phyloP scores from a whole-genome alignment of 1,140 invertebrate genomes.

The Zophobas atratus region DNA sequence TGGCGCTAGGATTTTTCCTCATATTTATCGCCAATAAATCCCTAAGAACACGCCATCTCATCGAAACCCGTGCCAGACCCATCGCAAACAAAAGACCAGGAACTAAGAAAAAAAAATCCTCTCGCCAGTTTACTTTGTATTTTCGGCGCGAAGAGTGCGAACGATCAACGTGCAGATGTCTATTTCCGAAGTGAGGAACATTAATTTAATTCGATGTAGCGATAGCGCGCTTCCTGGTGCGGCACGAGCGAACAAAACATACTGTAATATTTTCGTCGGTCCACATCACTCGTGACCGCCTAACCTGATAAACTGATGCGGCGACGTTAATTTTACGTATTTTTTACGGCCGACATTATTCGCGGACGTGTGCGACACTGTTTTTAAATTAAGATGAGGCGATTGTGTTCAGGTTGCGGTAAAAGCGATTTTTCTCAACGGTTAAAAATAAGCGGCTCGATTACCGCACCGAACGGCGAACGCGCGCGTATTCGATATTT shows the following conservation, averaged over 20 bases:
- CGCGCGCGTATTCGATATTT: too few relatives aligned
- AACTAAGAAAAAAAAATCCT: too few relatives aligned
- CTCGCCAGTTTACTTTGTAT: slow-evolving; percentile 2
- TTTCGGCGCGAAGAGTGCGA: neutral
- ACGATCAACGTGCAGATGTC: neutral
- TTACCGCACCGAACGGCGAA: too few relatives aligned
- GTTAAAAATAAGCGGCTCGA: too few relatives aligned
- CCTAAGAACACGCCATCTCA: neutral
- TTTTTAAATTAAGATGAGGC: slow-evolving; percentile 13
- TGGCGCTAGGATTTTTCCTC: neutral
- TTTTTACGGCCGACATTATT: slow-evolving; percentile 10
- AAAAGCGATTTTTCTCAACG: neutral
- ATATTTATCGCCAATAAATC: neutral
- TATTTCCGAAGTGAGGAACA: neutral
- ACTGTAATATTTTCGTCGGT: neutral
- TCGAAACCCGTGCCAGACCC: neutral
- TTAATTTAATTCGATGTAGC: neutral
- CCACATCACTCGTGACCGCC: slow-evolving; percentile 4
- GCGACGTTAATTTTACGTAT: slow-evolving; percentile 26
- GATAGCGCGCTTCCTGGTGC: too few relatives aligned
- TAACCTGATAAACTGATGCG: slow-evolving; percentile 16
- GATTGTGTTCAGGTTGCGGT: neutral
- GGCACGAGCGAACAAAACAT: too few relatives aligned
- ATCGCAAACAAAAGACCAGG: neutral
- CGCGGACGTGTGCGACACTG: slow-evolving; percentile 1